A percentile compares a stretch with the other conserved stretches of the same genome.
These are phyloP conservation scores for Thalassophryne amazonica DNA, from an alignment of 2,797 vertebrate genomes.

Conservation along the genomic window DNA sequence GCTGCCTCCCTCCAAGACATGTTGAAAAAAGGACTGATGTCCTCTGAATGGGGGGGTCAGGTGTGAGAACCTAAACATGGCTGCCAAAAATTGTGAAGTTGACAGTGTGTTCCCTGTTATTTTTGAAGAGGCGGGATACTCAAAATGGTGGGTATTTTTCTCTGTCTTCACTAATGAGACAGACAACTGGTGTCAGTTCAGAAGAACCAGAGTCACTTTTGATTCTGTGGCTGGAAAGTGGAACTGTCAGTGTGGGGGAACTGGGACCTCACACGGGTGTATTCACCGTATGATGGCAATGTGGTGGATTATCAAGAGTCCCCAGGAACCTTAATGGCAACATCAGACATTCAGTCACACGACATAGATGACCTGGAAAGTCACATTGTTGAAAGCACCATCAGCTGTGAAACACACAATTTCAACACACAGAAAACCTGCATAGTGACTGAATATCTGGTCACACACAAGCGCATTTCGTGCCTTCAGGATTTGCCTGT, in stretches of 20 bases:
- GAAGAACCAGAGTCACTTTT: background rate
- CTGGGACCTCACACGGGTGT: background rate
- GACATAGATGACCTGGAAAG: slow-evolving; percentile 7
- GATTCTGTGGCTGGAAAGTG: slow-evolving; percentile 3
- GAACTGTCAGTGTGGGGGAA: slow-evolving; percentile 5
- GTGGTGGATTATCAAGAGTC: slow-evolving; percentile 28
- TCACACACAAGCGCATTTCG: background rate
- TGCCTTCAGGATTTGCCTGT: background rate
- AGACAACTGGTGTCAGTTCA: slow-evolving; percentile 14
- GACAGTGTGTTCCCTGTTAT: background rate
- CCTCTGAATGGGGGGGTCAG: no score
- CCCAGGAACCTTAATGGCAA: background rate
- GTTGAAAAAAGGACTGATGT: no score
- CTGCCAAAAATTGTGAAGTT: no score
- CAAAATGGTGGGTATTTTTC: background rate
- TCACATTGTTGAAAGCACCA: background rate
- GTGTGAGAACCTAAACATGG: no score
- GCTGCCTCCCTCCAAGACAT: no score
- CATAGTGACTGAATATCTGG: background rate
- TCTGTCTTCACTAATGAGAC: slow-evolving; percentile 12
- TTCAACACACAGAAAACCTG: background rate
- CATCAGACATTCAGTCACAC: background rate
- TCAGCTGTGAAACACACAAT: background rate
- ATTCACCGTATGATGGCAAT: background rate
- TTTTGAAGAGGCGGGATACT: rapidly evolving